Evolutionary conservation across 2,888 invertebrate species (phyloP).

Genomic region (Marasmarcha lunaedactyla): DNA sequence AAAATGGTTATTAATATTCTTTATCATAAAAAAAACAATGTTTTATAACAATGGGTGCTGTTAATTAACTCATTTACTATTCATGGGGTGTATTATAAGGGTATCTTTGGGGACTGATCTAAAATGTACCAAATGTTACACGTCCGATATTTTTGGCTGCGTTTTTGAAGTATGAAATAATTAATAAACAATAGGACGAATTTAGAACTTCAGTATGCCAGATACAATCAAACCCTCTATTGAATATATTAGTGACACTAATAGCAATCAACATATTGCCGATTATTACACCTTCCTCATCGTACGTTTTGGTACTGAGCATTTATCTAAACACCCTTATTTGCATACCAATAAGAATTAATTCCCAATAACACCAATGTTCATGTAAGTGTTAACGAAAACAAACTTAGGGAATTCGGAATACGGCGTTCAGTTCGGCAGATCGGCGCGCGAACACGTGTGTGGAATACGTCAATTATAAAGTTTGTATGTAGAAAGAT

Average conservation of each 20-base stretch:
- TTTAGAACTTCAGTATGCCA: background rate
- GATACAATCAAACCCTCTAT: slow-evolving; percentile 3
- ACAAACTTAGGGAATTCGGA: background rate
- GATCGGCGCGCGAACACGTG: slow-evolving; percentile 37
- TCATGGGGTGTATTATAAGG: slow-evolving; percentile 43
- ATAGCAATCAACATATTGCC: slow-evolving; percentile 21
- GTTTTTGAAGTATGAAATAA: no score
- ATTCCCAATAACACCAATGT: slow-evolving; percentile 19
- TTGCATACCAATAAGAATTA: slow-evolving; percentile 20
- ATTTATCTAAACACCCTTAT: slow-evolving; percentile 11
- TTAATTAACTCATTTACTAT: slow-evolving; percentile 67
- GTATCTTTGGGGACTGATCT: background rate
- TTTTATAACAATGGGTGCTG: slow-evolving; percentile 63
- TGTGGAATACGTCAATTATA: slow-evolving; percentile 67
- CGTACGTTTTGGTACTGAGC: slow-evolving; percentile 7
- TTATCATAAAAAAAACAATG: slow-evolving; percentile 47
- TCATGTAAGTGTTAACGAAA: background rate
- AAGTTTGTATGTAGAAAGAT: slow-evolving; percentile 55
- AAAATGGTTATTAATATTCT: slow-evolving; percentile 64
- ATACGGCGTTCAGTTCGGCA: slow-evolving; percentile 20
- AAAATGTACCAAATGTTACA: no score
- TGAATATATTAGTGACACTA: slow-evolving; percentile 20
- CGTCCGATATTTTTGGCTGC: no score
- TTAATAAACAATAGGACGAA: no score
- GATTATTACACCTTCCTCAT: slow-evolving; percentile 26